A percentile compares a stretch with the other conserved stretches of the same genome.
These are phyloP conservation scores for Amphilophus citrinellus DNA, from an alignment of 2,113 vertebrate genomes.

Conservation along the genomic window DNA sequence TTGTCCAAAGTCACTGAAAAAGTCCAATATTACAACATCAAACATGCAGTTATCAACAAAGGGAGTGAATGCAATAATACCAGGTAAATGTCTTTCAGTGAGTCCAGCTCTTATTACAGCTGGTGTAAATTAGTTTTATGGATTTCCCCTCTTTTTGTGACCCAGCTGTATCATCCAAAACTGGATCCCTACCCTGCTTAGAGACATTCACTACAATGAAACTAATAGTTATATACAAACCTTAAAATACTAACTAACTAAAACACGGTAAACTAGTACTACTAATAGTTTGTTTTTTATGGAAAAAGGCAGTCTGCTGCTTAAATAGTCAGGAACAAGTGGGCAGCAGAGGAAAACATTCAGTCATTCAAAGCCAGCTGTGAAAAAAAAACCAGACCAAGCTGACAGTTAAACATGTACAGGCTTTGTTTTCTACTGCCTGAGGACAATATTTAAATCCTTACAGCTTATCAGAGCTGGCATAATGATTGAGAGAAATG, in stretches of 20 bases:
- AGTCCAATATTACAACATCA: not conserved
- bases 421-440: no score
- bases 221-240: not conserved
- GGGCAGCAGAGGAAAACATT: no score
- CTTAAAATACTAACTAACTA: no score
- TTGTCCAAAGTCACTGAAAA: not conserved
- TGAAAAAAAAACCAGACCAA: not conserved
- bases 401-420: no score
- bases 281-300: no score
- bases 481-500: slow-evolving; percentile 16
- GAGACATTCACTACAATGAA: not conserved
- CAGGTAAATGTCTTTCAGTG: not conserved
- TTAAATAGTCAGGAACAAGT: no score
- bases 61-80: not conserved
- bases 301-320: no score
- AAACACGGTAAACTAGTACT: no score
- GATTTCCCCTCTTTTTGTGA: not conserved
- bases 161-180: not conserved
- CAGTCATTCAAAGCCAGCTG: not conserved
- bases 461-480: not conserved
- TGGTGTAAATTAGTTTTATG: not conserved
- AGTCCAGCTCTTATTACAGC: not conserved
- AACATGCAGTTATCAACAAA: not conserved
- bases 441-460: no score
- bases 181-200: not conserved